Percentiles rank a stretch among this genome's conserved stretches.
These are phyloP conservation scores for Nephila pilipes DNA, from an alignment of 1,140 invertebrate genomes.

Conservation along the genomic window DNA sequence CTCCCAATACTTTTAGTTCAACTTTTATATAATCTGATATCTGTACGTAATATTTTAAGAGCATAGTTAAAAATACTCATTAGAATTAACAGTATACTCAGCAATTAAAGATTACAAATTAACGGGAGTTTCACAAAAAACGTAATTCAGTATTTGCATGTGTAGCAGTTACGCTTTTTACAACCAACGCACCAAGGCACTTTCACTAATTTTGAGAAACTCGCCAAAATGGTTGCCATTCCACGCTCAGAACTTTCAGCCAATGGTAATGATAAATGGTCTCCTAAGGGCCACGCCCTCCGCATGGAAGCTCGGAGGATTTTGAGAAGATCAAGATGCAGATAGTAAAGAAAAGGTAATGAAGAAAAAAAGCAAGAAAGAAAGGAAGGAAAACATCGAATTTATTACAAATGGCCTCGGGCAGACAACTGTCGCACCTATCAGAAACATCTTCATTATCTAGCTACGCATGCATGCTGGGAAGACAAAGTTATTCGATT, in stretches of 20 bases:
- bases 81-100: too few species aligned
- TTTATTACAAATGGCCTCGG: conserved; percentile 8
- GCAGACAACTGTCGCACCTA: conserved; percentile 34
- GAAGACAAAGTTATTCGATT: background rate
- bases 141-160: too few species aligned
- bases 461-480: background rate
- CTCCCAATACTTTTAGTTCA: too few species aligned
- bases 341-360: background rate
- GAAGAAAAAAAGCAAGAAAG: background rate
- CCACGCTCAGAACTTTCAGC: background rate
- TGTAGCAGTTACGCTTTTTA: too few species aligned
- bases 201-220: background rate
- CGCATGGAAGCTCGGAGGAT: background rate
- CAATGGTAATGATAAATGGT: background rate
- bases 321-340: background rate
- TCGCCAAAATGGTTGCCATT: conserved; percentile 13
- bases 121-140: too few species aligned
- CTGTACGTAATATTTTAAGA: too few species aligned
- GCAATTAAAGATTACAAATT: too few species aligned
- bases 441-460: conserved; percentile 47
- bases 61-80: too few species aligned
- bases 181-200: too few species aligned
- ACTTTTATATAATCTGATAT: too few species aligned
- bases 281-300: background rate
- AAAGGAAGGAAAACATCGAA: conserved; percentile 29